Evolutionary conservation across 2,797 vertebrate genomes (phyloP).

Genomic region (Phrynocephalus forsythii): DNA sequence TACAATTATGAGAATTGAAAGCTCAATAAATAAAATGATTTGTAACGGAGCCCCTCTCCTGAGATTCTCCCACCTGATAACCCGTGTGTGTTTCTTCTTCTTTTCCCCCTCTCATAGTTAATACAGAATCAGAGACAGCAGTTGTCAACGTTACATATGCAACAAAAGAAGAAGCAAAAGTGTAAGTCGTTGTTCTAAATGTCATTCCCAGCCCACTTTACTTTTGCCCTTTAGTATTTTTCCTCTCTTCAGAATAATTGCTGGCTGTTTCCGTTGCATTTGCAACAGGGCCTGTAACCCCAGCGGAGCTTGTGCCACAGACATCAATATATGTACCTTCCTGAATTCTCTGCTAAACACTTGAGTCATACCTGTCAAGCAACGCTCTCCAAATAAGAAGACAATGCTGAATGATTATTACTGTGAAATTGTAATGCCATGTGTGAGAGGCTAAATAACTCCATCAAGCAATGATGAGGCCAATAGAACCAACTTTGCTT

Average conservation of each 20-base stretch:
- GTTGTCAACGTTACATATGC: conserved; percentile 95
- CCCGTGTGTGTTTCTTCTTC: conserved; percentile 56
- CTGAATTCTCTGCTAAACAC: neutral
- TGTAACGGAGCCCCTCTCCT: neutral
- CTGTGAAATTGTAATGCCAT: neutral
- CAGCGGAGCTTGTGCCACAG: neutral
- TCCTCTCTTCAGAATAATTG: neutral
- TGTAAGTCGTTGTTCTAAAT: conserved; percentile 79
- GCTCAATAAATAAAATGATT: neutral
- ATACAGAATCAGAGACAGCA: conserved; percentile 94
- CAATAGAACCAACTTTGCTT: neutral
- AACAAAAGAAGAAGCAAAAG: conserved; percentile 93
- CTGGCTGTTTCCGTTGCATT: neutral
- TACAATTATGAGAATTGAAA: neutral
- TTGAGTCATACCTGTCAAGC: neutral
- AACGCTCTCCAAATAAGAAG: neutral
- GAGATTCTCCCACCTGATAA: conserved; percentile 12
- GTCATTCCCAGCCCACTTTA: rapidly evolving
- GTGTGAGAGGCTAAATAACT: neutral
- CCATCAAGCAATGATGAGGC: neutral
- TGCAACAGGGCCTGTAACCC: neutral
- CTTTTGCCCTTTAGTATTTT: neutral
- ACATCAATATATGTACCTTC: neutral
- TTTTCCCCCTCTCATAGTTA: conserved; percentile 78
- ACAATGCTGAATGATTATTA: neutral